Base-by-base conservation (phyloP, 2,888 invertebrate genomes). In the Mythimna lalbum region DNA sequence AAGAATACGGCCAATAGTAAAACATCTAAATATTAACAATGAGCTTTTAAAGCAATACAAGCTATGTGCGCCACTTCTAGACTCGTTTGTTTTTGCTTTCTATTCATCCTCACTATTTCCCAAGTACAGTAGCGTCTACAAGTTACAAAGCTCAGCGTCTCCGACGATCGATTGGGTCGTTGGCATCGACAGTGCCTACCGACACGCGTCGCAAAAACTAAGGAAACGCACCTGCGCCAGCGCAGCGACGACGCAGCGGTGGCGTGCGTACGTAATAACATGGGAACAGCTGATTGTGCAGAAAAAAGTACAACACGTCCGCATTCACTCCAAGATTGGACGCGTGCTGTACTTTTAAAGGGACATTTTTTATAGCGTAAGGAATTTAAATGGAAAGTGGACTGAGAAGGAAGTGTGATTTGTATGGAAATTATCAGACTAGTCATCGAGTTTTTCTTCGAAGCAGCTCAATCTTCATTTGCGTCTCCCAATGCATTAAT, bases 251-350 rank as follows among this genome's bases (percentile, higher is more conserved):
- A 47, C 21, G 23, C 23, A 21, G 64, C 63, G 63, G 64, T 61
- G 63, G 52, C 75, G 67, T 76, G 67, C 76, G 79, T 76, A 64
- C 59, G 70, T 77, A 73, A 81, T 78, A 70, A 70, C 66, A 62
- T 66, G 73, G 76, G 72, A 77, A 77, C 62, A 74, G 76, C 69
- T 81, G 73, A 83, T 76, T 61, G 73, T 60, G 43, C 21, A 56
- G 62, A 64, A 81, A 85, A 82, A 83, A 65, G 60, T 69, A 63
- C n/a, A 9, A 66, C 53, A 57, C 56, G 62, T 74, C 82, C 86
- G 83, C 83, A 86, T 83, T 83, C 86, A 19, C 52, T 33, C 21
- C 9, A 2, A 12, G 63, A 83, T 81, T 74, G 77, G 61, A 61
- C 69, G 63, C 73, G 64, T 65, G 62, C 60, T 57, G 70, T 64